Evolutionary conservation across 2,113 vertebrate species (phyloP).

Genomic region (Lampris megalopsis): DNA sequence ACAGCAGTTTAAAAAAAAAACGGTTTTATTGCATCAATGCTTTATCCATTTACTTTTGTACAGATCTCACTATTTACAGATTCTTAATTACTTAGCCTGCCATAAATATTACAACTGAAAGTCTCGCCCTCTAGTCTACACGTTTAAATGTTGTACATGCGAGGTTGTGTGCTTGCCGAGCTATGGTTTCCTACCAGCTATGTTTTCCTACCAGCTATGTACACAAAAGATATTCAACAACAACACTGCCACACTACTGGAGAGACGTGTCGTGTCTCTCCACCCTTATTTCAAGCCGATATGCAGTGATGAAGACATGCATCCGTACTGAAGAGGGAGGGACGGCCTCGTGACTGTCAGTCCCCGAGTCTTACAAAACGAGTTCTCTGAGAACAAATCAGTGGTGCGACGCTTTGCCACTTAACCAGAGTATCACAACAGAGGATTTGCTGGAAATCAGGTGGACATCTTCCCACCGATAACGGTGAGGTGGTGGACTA

Average conservation of each 20-base stretch:
- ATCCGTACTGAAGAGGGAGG: constrained; percentile 22
- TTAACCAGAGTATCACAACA: constrained; percentile 26
- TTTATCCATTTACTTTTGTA: constrained; percentile 89
- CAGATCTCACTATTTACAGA: constrained; percentile 94
- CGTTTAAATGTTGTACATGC: constrained; percentile 87
- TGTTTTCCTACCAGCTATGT: constrained; percentile 77
- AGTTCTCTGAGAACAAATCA: constrained; percentile 19
- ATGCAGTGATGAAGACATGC: constrained; percentile 44
- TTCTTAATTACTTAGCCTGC: constrained; percentile 82
- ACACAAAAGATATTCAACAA: constrained; percentile 60
- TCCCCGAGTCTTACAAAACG: background rate
- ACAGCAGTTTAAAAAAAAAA: constrained; percentile 73
- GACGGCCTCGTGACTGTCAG: constrained; percentile 1
- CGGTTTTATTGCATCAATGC: constrained; percentile 96
- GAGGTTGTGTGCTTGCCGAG: constrained; percentile 77
- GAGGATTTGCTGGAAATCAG: constrained; percentile 6
- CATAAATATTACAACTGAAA: constrained; percentile 86
- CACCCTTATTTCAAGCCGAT: constrained; percentile 17
- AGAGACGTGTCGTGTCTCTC: constrained; percentile 51
- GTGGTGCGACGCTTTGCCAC: constrained; percentile 7
- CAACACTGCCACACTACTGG: constrained; percentile 75
- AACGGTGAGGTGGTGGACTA: background rate
- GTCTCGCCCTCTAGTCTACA: constrained; percentile 79
- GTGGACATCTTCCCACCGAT: background rate
- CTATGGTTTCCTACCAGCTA: constrained; percentile 82